phyloP scores from a whole-genome alignment of 2,113 vertebrate species.

The Sinocyclocheilus anophthalmus region DNA sequence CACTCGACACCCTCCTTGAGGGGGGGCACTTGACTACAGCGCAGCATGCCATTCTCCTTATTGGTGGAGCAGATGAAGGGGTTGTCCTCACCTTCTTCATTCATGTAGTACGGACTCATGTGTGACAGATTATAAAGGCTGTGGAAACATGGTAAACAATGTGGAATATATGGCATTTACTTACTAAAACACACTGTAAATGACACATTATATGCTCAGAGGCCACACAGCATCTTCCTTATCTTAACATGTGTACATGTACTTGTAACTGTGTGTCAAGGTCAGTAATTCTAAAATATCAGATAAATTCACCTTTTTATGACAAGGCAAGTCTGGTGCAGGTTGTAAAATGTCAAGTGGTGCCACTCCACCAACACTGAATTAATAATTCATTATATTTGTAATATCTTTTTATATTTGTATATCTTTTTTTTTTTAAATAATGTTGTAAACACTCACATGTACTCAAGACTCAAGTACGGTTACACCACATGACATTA shows the following conservation, averaged over 20 bases:
- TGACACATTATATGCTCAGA: neutral
- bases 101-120: constrained; percentile 85
- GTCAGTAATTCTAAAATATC: neutral
- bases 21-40: constrained; percentile 80
- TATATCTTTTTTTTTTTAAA: neutral
- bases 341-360: neutral
- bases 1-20: constrained; percentile 77
- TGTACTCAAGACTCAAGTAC: neutral
- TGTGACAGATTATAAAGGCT: constrained; percentile 88
- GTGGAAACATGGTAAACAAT: constrained; percentile 32
- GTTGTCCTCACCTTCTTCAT: constrained; percentile 88
- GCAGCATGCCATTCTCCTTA: constrained; percentile 92
- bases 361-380: neutral
- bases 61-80: constrained; percentile 92
- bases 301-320: neutral
- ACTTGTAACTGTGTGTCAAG: neutral
- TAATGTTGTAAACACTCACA: neutral
- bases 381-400: neutral
- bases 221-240: neutral
- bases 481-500: neutral
- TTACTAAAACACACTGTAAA: neutral
- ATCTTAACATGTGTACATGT: neutral
- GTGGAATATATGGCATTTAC: neutral
- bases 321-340: neutral
- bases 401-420: too few relatives aligned